Conservation (phyloP, 2,797 vertebrate genomes). For the Parauchenoglanis punctatus region DNA sequence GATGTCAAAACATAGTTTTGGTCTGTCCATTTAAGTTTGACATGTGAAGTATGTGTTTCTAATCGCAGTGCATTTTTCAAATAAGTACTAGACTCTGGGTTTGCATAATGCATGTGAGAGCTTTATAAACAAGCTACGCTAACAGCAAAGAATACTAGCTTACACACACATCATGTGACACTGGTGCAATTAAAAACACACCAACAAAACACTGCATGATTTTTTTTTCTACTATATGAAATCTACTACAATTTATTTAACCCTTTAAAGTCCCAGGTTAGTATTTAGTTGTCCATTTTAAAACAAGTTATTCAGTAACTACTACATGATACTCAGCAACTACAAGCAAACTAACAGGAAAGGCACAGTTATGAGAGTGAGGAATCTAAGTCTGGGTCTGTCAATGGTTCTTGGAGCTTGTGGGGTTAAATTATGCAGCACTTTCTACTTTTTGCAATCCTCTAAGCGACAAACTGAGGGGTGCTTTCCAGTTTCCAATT, state of each 20-base stretch:
- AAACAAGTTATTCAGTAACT: conserved; percentile 16
- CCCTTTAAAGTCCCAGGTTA: not conserved
- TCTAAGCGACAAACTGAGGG: not conserved
- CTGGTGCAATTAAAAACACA: not conserved
- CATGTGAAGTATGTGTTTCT: not conserved
- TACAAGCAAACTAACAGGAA: not conserved
- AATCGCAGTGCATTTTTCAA: not conserved
- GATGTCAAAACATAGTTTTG: conserved; percentile 50
- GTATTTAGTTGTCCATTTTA: not conserved
- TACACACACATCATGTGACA: not conserved
- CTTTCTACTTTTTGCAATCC: not conserved
- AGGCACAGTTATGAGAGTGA: not conserved
- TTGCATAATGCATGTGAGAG: conserved; percentile 32
- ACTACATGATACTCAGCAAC: conserved; percentile 3
- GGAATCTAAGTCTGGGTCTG: not conserved
- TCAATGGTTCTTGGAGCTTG: not conserved
- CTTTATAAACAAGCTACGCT: conserved; percentile 4
- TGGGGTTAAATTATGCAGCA: conserved; percentile 3
- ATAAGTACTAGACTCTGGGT: not conserved
- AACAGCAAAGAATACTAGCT: not conserved
- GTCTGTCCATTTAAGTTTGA: conserved; percentile 23
- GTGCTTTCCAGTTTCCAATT: not conserved
- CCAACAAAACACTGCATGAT: not conserved
- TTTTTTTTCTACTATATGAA: not conserved
- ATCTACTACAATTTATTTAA: not conserved